Evolutionary conservation across 2,797 vertebrate genomes (phyloP).

Genomic region (Sarcophilus harrisii): DNA sequence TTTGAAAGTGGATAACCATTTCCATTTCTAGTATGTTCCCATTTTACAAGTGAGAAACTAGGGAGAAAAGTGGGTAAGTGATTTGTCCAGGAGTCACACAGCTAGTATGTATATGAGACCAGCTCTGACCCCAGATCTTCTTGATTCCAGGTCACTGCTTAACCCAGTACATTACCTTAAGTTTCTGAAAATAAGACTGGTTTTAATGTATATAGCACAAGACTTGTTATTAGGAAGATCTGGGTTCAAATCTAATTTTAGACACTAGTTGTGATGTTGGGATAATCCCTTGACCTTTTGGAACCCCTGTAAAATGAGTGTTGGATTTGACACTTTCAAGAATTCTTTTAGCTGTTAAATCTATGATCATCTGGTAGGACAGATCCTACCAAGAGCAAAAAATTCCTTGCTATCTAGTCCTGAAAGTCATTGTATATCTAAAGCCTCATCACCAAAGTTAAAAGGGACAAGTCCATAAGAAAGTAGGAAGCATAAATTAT

Average conservation of each 20-base stretch:
- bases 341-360: background rate
- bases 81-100: too few species aligned
- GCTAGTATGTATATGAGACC: background rate
- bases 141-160: background rate
- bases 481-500: background rate
- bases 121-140: background rate
- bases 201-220: background rate
- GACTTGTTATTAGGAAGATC: background rate
- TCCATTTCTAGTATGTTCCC: too few species aligned
- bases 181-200: background rate
- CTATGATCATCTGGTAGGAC: background rate
- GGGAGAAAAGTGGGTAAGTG: too few species aligned
- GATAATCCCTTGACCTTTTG: background rate
- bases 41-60: too few species aligned
- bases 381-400: background rate
- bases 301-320: background rate
- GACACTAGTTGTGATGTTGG: background rate
- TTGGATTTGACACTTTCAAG: background rate
- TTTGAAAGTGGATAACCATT: too few species aligned
- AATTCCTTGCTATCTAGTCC: background rate
- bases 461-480: background rate
- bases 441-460: background rate
- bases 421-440: slow-evolving; percentile 11
- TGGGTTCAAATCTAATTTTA: background rate
- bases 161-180: background rate